Conservation (phyloP, 2,888 invertebrate genomes). For the Mactromeris polynyma region DNA sequence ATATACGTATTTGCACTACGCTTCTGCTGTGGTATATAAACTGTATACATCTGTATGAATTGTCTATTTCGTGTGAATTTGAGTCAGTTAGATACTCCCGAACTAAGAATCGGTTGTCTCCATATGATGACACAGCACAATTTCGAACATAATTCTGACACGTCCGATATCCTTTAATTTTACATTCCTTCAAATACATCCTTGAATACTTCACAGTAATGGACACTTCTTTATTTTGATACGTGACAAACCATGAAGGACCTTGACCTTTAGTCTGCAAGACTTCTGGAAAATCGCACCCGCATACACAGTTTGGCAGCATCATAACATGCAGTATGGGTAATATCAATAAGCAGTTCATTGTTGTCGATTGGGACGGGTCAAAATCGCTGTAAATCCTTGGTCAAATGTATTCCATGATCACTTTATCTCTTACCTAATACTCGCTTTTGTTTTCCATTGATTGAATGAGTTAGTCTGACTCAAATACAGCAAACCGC, state of each 20-base stretch:
- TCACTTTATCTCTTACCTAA: too few species aligned
- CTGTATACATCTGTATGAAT: conserved; percentile 58
- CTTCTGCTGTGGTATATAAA: conserved; percentile 59
- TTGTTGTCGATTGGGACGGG: background rate
- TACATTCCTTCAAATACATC: conserved; percentile 60
- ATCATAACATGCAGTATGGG: background rate
- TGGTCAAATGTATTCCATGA: too few species aligned
- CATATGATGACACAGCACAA: conserved; percentile 50
- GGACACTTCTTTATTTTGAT: conserved; percentile 51
- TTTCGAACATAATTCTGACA: conserved; percentile 44
- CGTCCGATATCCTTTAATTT: conserved; percentile 10
- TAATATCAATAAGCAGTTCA: background rate
- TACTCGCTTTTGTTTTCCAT: too few species aligned
- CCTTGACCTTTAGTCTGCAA: conserved; percentile 58
- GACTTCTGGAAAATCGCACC: conserved; percentile 62
- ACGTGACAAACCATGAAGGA: conserved; percentile 63
- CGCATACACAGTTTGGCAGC: conserved; percentile 28
- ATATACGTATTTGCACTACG: conserved; percentile 65
- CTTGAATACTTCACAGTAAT: conserved; percentile 52
- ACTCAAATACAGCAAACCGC: too few species aligned
- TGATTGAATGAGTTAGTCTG: too few species aligned
- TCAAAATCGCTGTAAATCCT: too few species aligned
- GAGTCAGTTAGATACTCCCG: conserved; percentile 40
- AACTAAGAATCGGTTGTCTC: conserved; percentile 49
- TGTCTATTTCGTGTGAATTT: conserved; percentile 13